These are phyloP conservation scores for Melanitta fusca DNA, from an alignment of 2,797 vertebrate genomes.

Conservation along the genomic window DNA sequence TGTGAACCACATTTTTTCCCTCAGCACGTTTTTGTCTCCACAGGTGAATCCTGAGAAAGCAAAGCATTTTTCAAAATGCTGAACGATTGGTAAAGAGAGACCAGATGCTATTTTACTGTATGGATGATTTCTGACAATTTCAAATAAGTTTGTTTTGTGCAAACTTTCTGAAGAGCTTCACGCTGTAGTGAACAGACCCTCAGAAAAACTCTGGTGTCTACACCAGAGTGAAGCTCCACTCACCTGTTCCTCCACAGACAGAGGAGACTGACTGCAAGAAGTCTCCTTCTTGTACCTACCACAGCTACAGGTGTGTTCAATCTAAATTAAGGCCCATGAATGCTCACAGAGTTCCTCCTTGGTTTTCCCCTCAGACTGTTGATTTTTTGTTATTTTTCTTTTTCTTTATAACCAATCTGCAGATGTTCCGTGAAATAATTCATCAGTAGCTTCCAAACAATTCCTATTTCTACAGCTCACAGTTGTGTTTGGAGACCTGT, in stretches of 20 bases:
- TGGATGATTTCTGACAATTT: slow-evolving; percentile 4
- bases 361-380: not conserved
- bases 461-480: not conserved
- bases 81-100: not conserved
- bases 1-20: not conserved
- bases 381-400: not conserved
- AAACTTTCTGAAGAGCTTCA: not conserved
- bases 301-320: not conserved
- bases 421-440: not conserved
- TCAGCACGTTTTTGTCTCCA: not conserved
- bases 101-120: not conserved
- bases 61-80: not conserved
- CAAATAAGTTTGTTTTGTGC: slow-evolving; percentile 50
- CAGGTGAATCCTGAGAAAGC: not conserved
- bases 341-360: not conserved
- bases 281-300: not conserved
- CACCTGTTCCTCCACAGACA: rapidly evolving
- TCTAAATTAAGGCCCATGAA: not conserved
- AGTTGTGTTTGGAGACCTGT: not conserved
- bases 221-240: not conserved
- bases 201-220: not conserved
- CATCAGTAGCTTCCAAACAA: not conserved
- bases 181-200: not conserved
- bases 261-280: not conserved
- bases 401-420: not conserved